Evolutionary conservation across 2,113 vertebrate species (phyloP).

Genomic region (Procavia capensis): DNA sequence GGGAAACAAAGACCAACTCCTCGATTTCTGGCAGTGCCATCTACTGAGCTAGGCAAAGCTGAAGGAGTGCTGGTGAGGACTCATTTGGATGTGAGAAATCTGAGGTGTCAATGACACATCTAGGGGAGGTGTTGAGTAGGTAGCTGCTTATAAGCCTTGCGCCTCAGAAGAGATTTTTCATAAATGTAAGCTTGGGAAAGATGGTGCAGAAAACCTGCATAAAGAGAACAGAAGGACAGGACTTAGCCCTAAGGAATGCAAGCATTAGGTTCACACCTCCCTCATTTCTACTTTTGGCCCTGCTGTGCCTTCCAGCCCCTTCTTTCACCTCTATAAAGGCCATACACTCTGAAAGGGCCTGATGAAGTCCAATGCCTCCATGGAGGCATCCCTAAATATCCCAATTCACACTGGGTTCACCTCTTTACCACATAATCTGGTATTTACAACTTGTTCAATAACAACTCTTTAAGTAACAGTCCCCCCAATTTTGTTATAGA

Average conservation of each 20-base stretch:
- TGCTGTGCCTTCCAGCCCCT: not conserved
- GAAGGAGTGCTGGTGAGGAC: not conserved
- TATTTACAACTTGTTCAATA: slow-evolving; percentile 30
- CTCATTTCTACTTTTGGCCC: not conserved
- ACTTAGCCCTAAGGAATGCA: not conserved
- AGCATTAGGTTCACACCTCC: not conserved
- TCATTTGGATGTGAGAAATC: slow-evolving; percentile 20
- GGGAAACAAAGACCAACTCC: slow-evolving; percentile 4
- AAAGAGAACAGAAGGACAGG: not conserved
- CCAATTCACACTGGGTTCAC: not conserved
- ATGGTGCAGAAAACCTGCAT: not conserved
- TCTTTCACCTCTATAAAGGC: not conserved
- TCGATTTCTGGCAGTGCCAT: slow-evolving; percentile 21
- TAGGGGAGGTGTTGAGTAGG: slow-evolving; percentile 26
- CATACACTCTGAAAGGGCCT: not conserved
- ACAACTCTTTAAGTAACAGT: not conserved
- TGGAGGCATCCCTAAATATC: not conserved
- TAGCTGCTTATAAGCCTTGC: not conserved
- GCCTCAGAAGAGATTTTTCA: slow-evolving; percentile 29
- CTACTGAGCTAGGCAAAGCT: not conserved
- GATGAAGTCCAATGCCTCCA: not conserved
- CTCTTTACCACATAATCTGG: not conserved
- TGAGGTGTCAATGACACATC: slow-evolving; percentile 32
- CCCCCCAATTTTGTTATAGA: not conserved
- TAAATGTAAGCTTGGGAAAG: slow-evolving; percentile 24